Percentiles rank a stretch among this genome's conserved stretches.
These are phyloP conservation scores for Mythimna impura DNA, from an alignment of 2,888 invertebrate genomes.

Conservation along the genomic window DNA sequence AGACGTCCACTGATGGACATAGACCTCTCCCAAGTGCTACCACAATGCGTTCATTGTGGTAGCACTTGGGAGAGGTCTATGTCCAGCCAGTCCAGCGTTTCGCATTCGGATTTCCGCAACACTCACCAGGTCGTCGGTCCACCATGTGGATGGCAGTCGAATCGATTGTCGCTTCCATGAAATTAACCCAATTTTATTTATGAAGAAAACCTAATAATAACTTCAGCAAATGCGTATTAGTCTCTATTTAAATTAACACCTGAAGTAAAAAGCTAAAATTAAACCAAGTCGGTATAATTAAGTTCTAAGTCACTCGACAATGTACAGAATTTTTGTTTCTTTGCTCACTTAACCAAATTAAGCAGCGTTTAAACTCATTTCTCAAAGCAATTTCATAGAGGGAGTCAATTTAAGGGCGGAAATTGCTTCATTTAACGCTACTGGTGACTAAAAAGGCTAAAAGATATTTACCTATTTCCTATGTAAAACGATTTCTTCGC, in stretches of 20 bases:
- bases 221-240: background rate
- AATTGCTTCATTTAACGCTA: slow-evolving; percentile 81
- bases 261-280: slow-evolving; percentile 36
- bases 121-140: too few species aligned
- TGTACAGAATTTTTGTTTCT: slow-evolving; percentile 70
- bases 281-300: slow-evolving; percentile 53
- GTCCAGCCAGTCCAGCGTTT: too few species aligned
- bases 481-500: slow-evolving; percentile 53
- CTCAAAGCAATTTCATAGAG: slow-evolving; percentile 75
- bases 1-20: too few species aligned
- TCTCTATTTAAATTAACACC: slow-evolving; percentile 4
- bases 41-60: too few species aligned
- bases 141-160: too few species aligned
- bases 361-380: slow-evolving; percentile 74
- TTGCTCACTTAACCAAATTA: slow-evolving; percentile 75
- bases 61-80: too few species aligned
- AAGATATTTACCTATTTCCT: slow-evolving; percentile 70
- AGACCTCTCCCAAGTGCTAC: too few species aligned
- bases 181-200: background rate
- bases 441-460: slow-evolving; percentile 75
- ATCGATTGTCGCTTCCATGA: too few species aligned
- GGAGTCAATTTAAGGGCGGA: slow-evolving; percentile 81
- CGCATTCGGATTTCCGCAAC: too few species aligned
- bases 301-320: slow-evolving; percentile 55
- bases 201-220: background rate